Evolutionary conservation across 2,113 vertebrate genomes (phyloP).

Genomic region (Plestiodon gilberti): DNA sequence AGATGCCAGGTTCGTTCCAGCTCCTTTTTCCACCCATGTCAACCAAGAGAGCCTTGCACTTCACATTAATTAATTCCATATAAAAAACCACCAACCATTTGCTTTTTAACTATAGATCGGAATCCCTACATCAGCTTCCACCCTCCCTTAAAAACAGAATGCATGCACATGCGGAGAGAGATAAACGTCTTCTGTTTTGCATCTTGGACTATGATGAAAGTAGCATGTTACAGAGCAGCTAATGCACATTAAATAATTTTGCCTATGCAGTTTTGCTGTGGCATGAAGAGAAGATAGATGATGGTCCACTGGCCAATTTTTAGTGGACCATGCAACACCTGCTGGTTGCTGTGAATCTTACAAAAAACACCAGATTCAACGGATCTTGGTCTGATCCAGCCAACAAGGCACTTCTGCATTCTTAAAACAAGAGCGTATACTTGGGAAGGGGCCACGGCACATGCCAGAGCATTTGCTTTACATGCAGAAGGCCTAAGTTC

Average conservation of each 20-base stretch:
- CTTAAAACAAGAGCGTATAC: neutral
- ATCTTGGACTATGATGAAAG: neutral
- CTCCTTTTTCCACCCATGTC: neutral
- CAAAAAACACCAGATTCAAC: neutral
- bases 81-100: no score
- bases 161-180: no score
- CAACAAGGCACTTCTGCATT: neutral
- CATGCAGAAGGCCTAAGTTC: neutral
- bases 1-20: neutral
- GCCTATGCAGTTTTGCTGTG: neutral
- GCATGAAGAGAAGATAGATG: neutral
- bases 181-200: no score
- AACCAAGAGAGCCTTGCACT: neutral
- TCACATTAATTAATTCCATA: neutral
- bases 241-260: neutral
- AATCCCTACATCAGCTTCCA: no score
- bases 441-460: no score
- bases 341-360: neutral
- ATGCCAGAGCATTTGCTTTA: neutral
- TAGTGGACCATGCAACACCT: neutral
- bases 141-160: no score
- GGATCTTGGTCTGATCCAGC: neutral
- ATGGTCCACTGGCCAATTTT: neutral
- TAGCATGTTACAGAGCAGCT: neutral
- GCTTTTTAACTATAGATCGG: no score